Evolutionary conservation across 2,888 invertebrate species (phyloP).

Genomic region (Carpatolechia fugitivella): DNA sequence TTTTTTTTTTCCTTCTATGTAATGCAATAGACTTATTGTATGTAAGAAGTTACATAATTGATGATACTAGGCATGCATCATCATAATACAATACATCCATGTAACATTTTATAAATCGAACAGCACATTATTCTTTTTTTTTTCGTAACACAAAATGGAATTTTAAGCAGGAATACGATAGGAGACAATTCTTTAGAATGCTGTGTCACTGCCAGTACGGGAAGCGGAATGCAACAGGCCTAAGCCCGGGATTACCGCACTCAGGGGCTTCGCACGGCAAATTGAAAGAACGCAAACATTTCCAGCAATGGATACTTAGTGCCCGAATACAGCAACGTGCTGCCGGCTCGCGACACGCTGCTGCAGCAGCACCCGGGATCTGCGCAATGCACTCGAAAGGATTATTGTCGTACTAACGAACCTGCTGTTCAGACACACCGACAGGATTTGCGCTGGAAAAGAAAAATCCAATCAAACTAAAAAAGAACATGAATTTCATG

Average conservation of each 20-base stretch:
- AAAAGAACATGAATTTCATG: no score
- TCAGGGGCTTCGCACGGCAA: conserved; percentile 69
- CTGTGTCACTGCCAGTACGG: conserved; percentile 34
- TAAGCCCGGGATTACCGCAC: conserved; percentile 69
- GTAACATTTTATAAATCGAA: no score
- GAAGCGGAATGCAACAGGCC: conserved; percentile 66
- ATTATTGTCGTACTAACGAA: not conserved
- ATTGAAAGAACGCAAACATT: conserved; percentile 70
- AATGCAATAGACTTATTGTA: no score
- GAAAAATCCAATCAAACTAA: no score
- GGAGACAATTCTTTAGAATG: conserved; percentile 3
- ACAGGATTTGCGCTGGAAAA: not conserved
- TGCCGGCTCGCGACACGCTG: not conserved
- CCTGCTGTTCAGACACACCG: not conserved
- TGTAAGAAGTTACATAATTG: no score
- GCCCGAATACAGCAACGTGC: conserved; percentile 1
- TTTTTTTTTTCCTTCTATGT: no score
- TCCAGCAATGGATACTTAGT: conserved; percentile 29
- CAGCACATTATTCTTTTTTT: not conserved
- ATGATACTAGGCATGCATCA: no score
- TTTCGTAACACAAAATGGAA: not conserved
- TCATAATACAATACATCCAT: no score
- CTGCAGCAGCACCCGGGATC: not conserved
- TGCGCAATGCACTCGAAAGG: not conserved
- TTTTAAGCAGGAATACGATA: no score